phyloP scores from a whole-genome alignment of 2,113 vertebrate genomes.

The Hyaena hyaena region DNA sequence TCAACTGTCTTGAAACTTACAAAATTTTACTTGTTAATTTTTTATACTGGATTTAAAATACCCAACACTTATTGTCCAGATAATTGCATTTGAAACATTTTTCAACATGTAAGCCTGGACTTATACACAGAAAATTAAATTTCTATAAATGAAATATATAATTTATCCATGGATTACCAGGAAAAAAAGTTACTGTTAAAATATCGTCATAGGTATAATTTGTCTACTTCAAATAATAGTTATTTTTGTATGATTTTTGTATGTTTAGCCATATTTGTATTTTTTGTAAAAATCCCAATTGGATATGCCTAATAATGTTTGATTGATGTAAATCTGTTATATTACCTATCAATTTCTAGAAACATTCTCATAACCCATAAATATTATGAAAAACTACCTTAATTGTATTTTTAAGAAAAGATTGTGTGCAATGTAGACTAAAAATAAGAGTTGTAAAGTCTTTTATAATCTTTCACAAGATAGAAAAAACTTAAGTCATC shows the following conservation, averaged over 20 bases:
- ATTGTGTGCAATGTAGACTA: neutral
- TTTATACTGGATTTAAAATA: neutral
- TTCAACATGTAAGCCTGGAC: neutral
- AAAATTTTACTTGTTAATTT: neutral
- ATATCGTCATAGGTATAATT: neutral
- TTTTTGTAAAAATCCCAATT: neutral
- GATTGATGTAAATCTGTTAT: neutral
- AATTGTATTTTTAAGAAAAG: neutral
- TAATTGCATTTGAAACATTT: neutral
- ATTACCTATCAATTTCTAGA: neutral
- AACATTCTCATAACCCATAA: neutral
- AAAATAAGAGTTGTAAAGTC: constrained; percentile 47
- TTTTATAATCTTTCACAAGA: constrained; percentile 10
- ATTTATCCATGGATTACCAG: neutral
- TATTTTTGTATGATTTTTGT: neutral
- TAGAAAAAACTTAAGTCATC: constrained; percentile 47
- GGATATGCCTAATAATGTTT: neutral
- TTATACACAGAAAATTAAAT: neutral
- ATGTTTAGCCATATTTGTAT: neutral
- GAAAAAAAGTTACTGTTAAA: neutral
- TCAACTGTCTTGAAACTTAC: neutral
- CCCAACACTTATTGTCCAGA: neutral
- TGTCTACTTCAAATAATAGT: neutral
- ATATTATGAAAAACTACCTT: neutral
- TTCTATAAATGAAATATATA: constrained; percentile 17